Conservation (phyloP, 2,888 invertebrate genomes). For the Chymomyza caudatula region DNA sequence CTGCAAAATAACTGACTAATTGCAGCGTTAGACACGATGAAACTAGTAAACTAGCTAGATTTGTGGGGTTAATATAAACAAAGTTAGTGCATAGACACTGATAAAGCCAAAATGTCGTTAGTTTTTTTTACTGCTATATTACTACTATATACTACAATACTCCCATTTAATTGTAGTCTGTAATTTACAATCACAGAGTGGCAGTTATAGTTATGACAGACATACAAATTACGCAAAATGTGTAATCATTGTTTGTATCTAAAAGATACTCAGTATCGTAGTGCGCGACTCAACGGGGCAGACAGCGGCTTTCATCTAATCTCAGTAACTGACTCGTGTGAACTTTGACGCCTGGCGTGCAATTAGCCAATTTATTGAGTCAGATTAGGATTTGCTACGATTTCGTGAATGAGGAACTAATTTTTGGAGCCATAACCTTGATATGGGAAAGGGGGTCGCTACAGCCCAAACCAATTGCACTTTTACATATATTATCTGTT, state of each 20-base stretch:
- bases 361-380: not conserved
- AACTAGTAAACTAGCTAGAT: not conserved
- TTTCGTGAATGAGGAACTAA: not conserved
- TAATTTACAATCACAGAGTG: constrained; percentile 8
- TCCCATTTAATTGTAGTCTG: constrained; percentile 19
- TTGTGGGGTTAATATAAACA: constrained; percentile 14
- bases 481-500: not conserved
- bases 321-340: not conserved
- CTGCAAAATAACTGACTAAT: not conserved
- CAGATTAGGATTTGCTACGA: not conserved
- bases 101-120: constrained; percentile 41
- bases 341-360: not conserved
- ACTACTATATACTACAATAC: not conserved
- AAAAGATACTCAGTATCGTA: not conserved
- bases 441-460: not conserved
- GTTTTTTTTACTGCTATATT: constrained; percentile 21
- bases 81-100: constrained; percentile 16
- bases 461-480: not conserved
- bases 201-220: no score
- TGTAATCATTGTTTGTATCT: not conserved
- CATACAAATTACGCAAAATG: constrained; percentile 10
- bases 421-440: not conserved
- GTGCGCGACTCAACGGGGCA: not conserved
- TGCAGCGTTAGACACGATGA: not conserved
- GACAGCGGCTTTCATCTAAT: not conserved